These are phyloP conservation scores for Acanthisitta chloris DNA, from an alignment of 2,113 vertebrate species.

Conservation along the genomic window DNA sequence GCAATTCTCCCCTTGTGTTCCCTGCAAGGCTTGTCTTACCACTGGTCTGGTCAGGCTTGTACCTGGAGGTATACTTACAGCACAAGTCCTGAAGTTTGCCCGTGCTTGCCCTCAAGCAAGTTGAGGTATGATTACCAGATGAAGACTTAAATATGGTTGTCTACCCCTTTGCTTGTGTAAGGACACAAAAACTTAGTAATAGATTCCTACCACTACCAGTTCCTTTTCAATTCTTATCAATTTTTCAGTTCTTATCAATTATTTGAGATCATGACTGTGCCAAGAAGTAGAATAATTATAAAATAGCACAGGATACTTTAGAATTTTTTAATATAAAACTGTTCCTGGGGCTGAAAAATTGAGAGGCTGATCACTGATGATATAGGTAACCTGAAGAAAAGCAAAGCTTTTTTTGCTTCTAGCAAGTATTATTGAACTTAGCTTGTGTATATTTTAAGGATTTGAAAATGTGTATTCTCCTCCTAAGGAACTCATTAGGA, in stretches of 20 bases:
- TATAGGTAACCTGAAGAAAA: not conserved
- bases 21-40: not conserved
- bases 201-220: accelerated
- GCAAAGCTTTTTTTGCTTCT: not conserved
- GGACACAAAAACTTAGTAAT: not conserved
- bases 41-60: not conserved
- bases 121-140: not conserved
- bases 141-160: not conserved
- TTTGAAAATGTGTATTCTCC: not conserved
- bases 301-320: not conserved
- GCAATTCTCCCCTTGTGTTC: not conserved
- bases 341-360: not conserved
- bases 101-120: not conserved
- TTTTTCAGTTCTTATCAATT: not conserved
- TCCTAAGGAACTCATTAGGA: not conserved
- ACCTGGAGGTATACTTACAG: not conserved
- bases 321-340: not conserved
- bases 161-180: not conserved
- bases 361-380: not conserved
- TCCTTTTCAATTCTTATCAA: no score
- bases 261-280: not conserved
- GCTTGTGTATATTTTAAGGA: not conserved
- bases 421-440: not conserved
- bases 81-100: not conserved
- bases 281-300: not conserved